Conservation (phyloP, 2,888 invertebrate genomes). For the Andrena flavipes region DNA sequence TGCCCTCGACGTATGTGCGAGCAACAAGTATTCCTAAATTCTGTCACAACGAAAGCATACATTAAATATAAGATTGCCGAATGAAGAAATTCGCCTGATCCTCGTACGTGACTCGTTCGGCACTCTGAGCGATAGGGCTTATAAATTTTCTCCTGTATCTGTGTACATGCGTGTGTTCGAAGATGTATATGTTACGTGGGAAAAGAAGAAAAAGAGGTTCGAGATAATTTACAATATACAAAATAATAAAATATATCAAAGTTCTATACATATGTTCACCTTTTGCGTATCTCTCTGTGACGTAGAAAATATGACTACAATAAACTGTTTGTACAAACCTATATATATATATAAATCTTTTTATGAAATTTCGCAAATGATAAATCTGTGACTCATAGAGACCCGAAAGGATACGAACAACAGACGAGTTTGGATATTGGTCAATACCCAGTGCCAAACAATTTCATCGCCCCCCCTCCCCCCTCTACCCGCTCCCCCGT, state of each 20-base stretch:
- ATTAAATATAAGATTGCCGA: constrained; percentile 30
- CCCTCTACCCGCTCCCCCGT: neutral
- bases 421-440: constrained; percentile 50
- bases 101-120: constrained; percentile 15
- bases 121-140: constrained; percentile 6
- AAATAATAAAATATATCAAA: constrained; percentile 66
- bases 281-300: constrained; percentile 40
- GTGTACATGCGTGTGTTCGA: neutral
- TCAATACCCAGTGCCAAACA: constrained; percentile 48
- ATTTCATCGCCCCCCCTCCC: neutral
- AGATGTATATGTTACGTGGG: constrained; percentile 23
- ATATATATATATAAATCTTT: constrained; percentile 50
- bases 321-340: constrained; percentile 64
- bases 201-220: constrained; percentile 32
- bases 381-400: constrained; percentile 32
- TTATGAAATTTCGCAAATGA: constrained; percentile 55
- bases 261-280: constrained; percentile 61
- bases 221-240: constrained; percentile 62
- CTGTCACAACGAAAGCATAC: constrained; percentile 40
- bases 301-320: constrained; percentile 60
- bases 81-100: constrained; percentile 30
- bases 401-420: constrained; percentile 33
- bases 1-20: constrained; percentile 6
- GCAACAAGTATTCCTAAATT: constrained; percentile 12
- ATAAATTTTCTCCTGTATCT: neutral